Conservation (phyloP, 2,888 invertebrate genomes). For the Chrysopilus asiliformis region DNA sequence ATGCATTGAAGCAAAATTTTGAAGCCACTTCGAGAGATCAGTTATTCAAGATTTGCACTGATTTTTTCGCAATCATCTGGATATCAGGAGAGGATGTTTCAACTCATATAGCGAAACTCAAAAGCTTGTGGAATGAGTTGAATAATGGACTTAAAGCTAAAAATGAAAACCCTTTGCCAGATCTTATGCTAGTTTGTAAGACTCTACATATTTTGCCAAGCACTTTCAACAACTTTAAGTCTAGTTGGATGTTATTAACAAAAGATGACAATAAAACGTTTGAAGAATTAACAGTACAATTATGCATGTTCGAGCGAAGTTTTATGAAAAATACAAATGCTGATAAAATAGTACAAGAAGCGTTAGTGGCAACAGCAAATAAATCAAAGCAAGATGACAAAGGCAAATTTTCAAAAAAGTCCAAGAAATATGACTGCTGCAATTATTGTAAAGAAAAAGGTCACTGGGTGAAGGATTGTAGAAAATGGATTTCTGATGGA, state of each 20-base stretch:
- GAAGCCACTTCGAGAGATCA: constrained; percentile 24
- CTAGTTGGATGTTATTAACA: not conserved
- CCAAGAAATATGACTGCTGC: not conserved
- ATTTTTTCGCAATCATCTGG: constrained; percentile 24
- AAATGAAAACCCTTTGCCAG: not conserved
- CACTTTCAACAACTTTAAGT: not conserved
- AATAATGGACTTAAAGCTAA: not conserved
- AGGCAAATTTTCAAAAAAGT: too few relatives aligned
- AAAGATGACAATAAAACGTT: not conserved
- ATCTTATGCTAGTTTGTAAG: not conserved
- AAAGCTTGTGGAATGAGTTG: not conserved
- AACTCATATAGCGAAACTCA: not conserved
- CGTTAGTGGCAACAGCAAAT: too few relatives aligned
- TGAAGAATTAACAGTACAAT: not conserved
- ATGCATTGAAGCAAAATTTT: constrained; percentile 19
- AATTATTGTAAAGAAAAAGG: not conserved
- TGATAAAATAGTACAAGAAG: too few relatives aligned
- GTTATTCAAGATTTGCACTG: constrained; percentile 23
- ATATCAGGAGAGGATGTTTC: constrained; percentile 7
- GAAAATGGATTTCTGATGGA: not conserved
- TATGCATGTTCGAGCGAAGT: not conserved
- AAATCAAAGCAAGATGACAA: too few relatives aligned
- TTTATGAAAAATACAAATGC: not conserved
- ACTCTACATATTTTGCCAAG: not conserved
- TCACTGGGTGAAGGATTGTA: not conserved